A percentile compares a stretch with the other conserved stretches of the same genome.
These are phyloP conservation scores for Pollenia angustigena DNA, from an alignment of 2,888 invertebrate species.

Conservation along the genomic window DNA sequence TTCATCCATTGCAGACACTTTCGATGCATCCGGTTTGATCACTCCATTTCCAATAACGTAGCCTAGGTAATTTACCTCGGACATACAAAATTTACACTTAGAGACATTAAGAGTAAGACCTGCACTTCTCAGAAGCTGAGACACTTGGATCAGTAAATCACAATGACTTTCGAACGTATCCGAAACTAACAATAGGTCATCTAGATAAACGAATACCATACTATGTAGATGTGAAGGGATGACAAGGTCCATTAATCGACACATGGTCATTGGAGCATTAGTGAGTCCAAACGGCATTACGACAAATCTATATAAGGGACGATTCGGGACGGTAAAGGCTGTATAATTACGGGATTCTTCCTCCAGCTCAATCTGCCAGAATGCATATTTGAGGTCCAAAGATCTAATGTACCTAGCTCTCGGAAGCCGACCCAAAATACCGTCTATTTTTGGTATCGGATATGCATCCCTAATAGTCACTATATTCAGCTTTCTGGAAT, in stretches of 20 bases:
- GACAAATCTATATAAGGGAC: conserved; percentile 25
- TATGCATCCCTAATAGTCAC: conserved; percentile 34
- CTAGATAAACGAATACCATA: conserved; percentile 11
- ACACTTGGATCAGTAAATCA: not conserved
- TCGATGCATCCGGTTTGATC: not conserved
- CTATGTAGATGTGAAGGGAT: not conserved
- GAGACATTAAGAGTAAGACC: conserved; percentile 14
- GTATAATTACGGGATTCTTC: conserved; percentile 56
- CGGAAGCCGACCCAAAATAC: conserved; percentile 62
- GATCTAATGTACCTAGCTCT: conserved; percentile 61
- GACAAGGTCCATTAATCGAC: conserved; percentile 15
- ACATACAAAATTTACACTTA: conserved; percentile 21
- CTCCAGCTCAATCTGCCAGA: not conserved
- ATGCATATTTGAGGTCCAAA: conserved; percentile 58
- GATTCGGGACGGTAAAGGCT: conserved; percentile 32
- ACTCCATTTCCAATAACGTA: not conserved
- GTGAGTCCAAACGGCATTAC: conserved; percentile 37
- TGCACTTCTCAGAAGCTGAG: not conserved
- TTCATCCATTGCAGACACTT: not conserved
- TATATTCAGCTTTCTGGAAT: no score
- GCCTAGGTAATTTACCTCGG: conserved; percentile 3
- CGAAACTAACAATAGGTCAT: conserved; percentile 4
- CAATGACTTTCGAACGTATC: conserved; percentile 14
- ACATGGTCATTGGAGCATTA: conserved; percentile 24
- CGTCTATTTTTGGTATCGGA: not conserved